These are phyloP conservation scores for Crossocerus cetratus DNA, from an alignment of 2,888 invertebrate genomes.

Conservation along the genomic window DNA sequence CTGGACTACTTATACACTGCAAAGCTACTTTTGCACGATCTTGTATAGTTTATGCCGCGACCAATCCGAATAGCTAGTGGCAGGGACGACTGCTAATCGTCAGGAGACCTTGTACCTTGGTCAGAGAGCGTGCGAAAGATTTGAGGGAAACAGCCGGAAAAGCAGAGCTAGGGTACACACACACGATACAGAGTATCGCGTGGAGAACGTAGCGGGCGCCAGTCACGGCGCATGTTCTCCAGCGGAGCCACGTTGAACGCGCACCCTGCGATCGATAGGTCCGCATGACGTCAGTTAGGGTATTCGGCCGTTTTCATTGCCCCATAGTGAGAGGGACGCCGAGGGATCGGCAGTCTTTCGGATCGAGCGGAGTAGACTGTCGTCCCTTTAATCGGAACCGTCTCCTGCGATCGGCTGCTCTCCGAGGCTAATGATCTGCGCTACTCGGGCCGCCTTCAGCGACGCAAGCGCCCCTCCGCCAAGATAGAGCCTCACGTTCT, in stretches of 20 bases:
- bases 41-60: background rate
- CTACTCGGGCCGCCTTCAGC: background rate
- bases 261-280: conserved; percentile 59
- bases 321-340: background rate
- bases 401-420: background rate
- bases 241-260: conserved; percentile 3
- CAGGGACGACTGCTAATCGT: background rate
- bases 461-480: background rate
- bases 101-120: background rate
- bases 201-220: background rate
- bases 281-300: conserved; percentile 60
- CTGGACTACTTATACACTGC: background rate
- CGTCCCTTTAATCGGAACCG: background rate
- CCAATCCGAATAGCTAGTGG: background rate
- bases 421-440: background rate
- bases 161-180: no score
- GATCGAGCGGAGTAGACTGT: background rate
- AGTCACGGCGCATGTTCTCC: conserved; percentile 33
- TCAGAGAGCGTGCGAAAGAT: background rate
- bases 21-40: background rate
- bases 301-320: background rate
- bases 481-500: background rate
- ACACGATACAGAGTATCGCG: conserved; percentile 5
- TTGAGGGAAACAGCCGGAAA: no score
- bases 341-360: conserved; percentile 6